Evolutionary conservation across 2,797 vertebrate species (phyloP), one percentile per base, ranked within the genome.

Genomic region (Neoniphon sammara): DNA sequence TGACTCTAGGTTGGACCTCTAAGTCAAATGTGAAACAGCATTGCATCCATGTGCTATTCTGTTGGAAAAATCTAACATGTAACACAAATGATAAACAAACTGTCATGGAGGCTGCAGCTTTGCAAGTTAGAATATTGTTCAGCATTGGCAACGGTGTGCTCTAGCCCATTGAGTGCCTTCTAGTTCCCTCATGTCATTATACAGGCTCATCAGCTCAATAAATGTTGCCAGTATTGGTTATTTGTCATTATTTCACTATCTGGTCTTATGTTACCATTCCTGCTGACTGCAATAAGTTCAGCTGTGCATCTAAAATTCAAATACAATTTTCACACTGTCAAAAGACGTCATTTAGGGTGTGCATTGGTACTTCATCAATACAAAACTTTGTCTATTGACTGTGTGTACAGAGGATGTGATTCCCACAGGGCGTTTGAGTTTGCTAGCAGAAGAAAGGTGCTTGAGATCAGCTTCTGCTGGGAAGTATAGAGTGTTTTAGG

Each of bases 191-290:
- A 23, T 61, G 18, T 56, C 46, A 50, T 59, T 66, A 36, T 15
- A 59, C 2, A 49, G 50, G 52, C 34, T 39, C 20, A 49, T 54
- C n/a, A 70, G 23, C 42, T 58, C 20, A 57, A 46, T 64, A 55
- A 34, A 69, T 27, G 23, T 65, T 44, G 34, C 49, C 36, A 34
- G 25, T 7, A 14, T 14, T 42, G 70, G 63, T 66, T 57, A 42
- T 20, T 67, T 20, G 23, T 49, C 36, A 68, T 61, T 31, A 54
- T 66, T 58, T 54, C 27, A 10, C 18, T 34, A 30, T 30, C 46
- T 25, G 34, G 50, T 30, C 39, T 50, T 25, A 66, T 18, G 27
- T 44, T 23, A 9, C 31, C 53, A 58, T 36, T 57, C 31, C 31
- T 34, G 5, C 15, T 42, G 39, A 27, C 18, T 46, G 12, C 64